Conservation (phyloP, 2,797 vertebrate species). For the Glossophaga mutica region DNA sequence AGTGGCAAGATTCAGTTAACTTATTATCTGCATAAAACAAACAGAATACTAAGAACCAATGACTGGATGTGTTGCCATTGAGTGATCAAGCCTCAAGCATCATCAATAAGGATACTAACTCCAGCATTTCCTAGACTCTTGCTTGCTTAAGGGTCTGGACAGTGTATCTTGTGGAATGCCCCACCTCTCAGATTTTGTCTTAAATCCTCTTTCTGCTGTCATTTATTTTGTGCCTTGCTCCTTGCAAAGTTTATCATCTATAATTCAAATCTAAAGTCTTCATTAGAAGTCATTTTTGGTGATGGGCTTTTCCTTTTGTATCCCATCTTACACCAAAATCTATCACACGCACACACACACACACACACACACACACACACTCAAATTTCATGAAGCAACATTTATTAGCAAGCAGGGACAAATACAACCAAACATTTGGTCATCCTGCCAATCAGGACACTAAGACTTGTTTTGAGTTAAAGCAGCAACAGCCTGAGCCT, state of each 20-base stretch:
- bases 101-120: neutral
- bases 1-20: neutral
- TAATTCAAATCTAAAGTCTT: neutral
- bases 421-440: neutral
- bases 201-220: neutral
- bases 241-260: neutral
- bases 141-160: neutral
- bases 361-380: no score
- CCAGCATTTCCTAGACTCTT: neutral
- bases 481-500: neutral
- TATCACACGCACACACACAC: neutral
- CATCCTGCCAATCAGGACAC: neutral
- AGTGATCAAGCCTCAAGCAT: neutral
- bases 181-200: neutral
- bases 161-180: neutral
- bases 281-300: neutral
- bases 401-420: neutral
- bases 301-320: neutral
- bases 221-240: neutral
- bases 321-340: neutral
- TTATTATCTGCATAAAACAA: neutral
- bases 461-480: neutral
- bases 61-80: neutral
- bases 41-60: neutral
- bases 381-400: neutral